Evolutionary conservation across 2,113 vertebrate species (phyloP), one percentile per base, ranked within the genome.

Genomic region (Lanius collurio): DNA sequence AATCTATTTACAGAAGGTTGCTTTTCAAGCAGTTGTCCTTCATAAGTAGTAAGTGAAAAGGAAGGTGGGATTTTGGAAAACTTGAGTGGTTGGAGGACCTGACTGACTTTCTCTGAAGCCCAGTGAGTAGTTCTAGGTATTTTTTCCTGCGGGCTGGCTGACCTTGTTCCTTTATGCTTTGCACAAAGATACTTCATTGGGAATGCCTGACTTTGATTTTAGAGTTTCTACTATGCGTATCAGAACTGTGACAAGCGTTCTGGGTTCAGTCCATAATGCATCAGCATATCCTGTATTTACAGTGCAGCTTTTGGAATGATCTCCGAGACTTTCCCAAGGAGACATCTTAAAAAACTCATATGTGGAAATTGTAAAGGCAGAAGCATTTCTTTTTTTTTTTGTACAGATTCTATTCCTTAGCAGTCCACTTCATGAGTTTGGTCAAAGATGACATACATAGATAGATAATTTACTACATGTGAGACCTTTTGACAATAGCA

Each of bases 291-390:
- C 13, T 65, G 3, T 52, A 37, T 83, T 92, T 81, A 53, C 67
- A 42, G 11, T 77, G 55, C 42, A 81, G 35, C 21, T 93, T 87
- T 78, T 91, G 56, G 47, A 87, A 68, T 57, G n/a, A 81, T 55
- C 7, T 41, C 28, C 55, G 41, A 60, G 75, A 35, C 11, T 73
- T 87, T 91, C 6, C 28, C 13, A 55, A 74, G 24, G 56, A 85
- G 27, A 33, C 10, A 20, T 10, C 0, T 1, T 83, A 37, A 55
- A 62, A 33, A 50, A 42, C 1, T 16, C 4, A 2, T 35, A 19
- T 19, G 21, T 67, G 42, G 21, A 86, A 37, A 83, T 26, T 46
- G 6, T 27, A 68, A 63, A 59, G 33, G 20, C 26, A 50, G 77
- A 79, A 63, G 3, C 11, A 2, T 33, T 73, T 42, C 7, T 57